Conservation (phyloP, 2,888 invertebrate genomes). For the Chromoteleia sp. region DNA sequence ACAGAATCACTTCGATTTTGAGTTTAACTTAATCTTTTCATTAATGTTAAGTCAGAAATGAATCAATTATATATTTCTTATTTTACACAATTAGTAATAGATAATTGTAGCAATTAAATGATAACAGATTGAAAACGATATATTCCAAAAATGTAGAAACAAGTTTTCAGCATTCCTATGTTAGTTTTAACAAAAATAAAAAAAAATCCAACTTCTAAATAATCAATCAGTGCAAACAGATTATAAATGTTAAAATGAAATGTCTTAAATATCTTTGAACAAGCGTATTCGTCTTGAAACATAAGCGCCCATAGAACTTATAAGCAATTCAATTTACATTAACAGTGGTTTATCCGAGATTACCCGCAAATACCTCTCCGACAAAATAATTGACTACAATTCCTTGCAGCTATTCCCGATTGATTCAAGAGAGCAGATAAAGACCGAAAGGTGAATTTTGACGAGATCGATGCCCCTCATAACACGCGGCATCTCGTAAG, state of each 20-base stretch:
- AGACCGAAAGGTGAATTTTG: constrained; percentile 33
- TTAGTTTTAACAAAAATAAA: too few relatives aligned
- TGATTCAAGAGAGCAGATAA: constrained; percentile 17
- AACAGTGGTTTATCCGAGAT: constrained; percentile 27
- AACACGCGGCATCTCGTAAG: constrained; percentile 8
- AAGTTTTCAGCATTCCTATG: too few relatives aligned
- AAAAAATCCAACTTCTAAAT: too few relatives aligned
- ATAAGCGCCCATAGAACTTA: not conserved
- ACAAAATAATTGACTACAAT: constrained; percentile 19
- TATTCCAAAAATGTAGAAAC: too few relatives aligned
- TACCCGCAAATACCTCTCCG: constrained; percentile 19
- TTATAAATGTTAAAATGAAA: too few relatives aligned
- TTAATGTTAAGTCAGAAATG: too few relatives aligned
- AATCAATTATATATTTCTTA: too few relatives aligned
- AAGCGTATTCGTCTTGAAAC: not conserved
- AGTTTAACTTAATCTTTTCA: too few relatives aligned
- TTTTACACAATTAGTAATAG: too few relatives aligned
- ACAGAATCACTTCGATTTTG: not conserved
- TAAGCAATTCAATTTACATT: constrained; percentile 21
- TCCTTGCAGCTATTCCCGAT: constrained; percentile 7
- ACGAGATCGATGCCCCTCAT: constrained; percentile 7
- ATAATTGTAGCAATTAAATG: too few relatives aligned
- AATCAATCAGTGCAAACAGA: too few relatives aligned
- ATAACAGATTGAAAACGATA: too few relatives aligned
- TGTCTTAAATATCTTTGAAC: not conserved